Percentiles rank a stretch among this genome's conserved stretches.
Conservation (phyloP, 1,140 invertebrate species). For the Atopsyche davidsoni region DNA sequence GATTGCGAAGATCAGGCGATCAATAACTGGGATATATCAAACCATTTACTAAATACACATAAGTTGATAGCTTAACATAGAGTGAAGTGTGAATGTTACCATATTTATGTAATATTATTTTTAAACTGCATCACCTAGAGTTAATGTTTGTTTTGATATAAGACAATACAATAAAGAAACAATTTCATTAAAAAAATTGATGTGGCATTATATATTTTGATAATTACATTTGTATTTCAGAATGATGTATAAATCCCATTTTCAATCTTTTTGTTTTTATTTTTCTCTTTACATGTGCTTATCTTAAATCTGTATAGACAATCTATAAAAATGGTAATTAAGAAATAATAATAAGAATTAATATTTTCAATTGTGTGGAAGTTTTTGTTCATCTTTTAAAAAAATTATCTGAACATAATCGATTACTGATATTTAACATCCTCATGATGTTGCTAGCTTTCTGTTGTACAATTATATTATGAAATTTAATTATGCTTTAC, state of each 20-base stretch:
- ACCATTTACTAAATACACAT: slow-evolving; percentile 6
- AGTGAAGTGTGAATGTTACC: slow-evolving; percentile 29
- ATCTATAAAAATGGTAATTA: not conserved
- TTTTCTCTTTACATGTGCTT: not conserved
- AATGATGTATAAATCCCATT: not conserved
- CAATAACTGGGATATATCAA: not conserved
- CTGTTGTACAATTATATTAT: too few species aligned
- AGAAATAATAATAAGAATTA: not conserved
- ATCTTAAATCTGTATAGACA: slow-evolving; percentile 1
- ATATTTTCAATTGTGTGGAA: not conserved
- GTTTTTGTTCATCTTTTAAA: not conserved
- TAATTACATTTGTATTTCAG: not conserved
- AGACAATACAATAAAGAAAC: not conserved
- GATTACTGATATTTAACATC: not conserved
- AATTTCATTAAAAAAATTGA: not conserved
- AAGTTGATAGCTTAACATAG: slow-evolving; percentile 16
- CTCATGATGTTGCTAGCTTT: too few species aligned
- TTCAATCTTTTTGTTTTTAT: not conserved
- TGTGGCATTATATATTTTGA: not conserved
- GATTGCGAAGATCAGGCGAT: slow-evolving; percentile 2
- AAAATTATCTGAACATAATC: not conserved
- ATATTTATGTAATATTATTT: slow-evolving; percentile 27
- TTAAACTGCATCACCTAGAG: slow-evolving; percentile 10
- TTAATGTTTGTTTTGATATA: not conserved
- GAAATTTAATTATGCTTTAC: too few species aligned